Percentiles rank a stretch among this genome's conserved stretches.
These are phyloP conservation scores for Hippocampus kuda DNA, from an alignment of 2,797 vertebrate species.

Conservation along the genomic window DNA sequence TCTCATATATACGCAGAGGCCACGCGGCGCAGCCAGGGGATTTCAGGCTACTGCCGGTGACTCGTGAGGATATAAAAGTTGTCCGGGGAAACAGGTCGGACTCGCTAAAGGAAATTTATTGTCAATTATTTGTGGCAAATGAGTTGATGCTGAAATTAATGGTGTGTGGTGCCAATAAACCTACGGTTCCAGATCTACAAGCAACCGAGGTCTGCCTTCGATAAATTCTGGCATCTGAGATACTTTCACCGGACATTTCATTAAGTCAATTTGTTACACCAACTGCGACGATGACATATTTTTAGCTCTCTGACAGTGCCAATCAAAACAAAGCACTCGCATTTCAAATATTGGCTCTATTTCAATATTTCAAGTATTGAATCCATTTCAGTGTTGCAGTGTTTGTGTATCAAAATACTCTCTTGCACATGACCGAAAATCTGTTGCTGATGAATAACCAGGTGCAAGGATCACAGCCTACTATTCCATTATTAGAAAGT, in stretches of 20 bases:
- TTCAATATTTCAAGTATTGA: not conserved
- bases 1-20: conserved; percentile 21
- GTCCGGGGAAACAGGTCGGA: conserved; percentile 1
- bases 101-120: conserved; percentile 6
- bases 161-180: conserved; percentile 3
- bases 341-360: no score
- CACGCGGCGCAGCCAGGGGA: not conserved
- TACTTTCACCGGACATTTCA: not conserved
- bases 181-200: conserved; percentile 1
- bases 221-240: not conserved
- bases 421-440: not conserved
- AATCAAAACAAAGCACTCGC: not conserved
- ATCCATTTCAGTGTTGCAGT: not conserved
- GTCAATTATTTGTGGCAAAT: conserved; percentile 9
- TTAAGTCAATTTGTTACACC: not conserved
- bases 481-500: not conserved
- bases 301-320: not conserved
- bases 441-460: not conserved
- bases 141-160: conserved; percentile 6
- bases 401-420: not conserved
- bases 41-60: not conserved
- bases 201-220: not conserved
- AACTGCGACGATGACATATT: not conserved
- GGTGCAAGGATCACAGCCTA: not conserved
- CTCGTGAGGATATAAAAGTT: conserved; percentile 8